Evolutionary conservation across 2,113 vertebrate species (phyloP), one percentile per base, ranked within the genome.

Genomic region (Columba livia): DNA sequence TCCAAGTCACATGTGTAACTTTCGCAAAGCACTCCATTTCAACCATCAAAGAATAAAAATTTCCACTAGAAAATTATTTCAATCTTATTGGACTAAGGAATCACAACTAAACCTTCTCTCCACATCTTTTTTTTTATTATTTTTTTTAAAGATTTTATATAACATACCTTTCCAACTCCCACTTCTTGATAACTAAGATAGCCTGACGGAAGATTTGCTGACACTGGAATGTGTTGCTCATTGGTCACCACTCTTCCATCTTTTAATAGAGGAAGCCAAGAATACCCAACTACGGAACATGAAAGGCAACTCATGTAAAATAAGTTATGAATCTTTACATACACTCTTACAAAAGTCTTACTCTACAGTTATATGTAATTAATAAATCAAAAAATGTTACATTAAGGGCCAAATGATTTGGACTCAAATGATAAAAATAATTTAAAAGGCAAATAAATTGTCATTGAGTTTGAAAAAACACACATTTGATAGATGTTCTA

Each of bases 201-300:
- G 89, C 99, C 99, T 15, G 98, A 91, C 0, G 99, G 99, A 92
- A 99, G 99, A 95, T 98, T 99, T 75, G 98, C 99, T 28, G 99
- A 98, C 54, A 99, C 99, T 3, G 99, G 97, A 89, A 99, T 92
- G 48, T 99, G 98, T 88, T 98, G 99, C 72, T 99, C 99, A 21
- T 98, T 99, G 72, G 99, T 99, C 92, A 98, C 98, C 86, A 99
- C 98, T 69, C 99, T 97, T 89, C 99, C 99, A 40, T 99, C 99
- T 95, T 98, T 99, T 96, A 99, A 98, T 85, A 99, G 94, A 10
- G 99, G 99, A 79, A 99, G 98, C 99, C 99, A 99, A 85, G 99
- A 99, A 85, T 98, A 99, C 15, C 99, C 99, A 97, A 99, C 99
- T 99, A 97, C 28, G 69, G 95, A 90, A 67, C 60, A 96, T 20